Percentiles rank a stretch among this genome's conserved stretches.
Conservation (phyloP, 2,797 vertebrate genomes). For the Threskiornis aethiopicus region DNA sequence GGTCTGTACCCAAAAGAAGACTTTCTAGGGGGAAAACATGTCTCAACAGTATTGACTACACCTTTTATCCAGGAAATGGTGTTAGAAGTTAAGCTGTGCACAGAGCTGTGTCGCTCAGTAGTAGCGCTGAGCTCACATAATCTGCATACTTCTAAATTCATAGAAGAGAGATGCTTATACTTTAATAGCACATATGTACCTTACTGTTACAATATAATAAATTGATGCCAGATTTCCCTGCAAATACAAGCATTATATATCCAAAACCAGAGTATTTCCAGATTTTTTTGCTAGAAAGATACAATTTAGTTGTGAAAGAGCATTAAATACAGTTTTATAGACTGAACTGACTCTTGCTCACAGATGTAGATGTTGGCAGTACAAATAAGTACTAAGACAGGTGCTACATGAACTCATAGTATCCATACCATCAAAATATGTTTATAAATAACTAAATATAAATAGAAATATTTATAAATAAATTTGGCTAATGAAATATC, state of each 20-base stretch:
- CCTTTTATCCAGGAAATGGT: background rate
- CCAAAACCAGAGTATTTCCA: background rate
- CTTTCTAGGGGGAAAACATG: background rate
- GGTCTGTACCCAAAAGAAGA: background rate
- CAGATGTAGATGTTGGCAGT: background rate
- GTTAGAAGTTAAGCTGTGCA: background rate
- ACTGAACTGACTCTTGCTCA: background rate
- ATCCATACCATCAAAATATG: background rate
- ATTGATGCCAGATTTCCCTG: background rate
- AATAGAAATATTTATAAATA: no score
- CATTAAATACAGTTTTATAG: background rate
- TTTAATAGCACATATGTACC: rapidly evolving
- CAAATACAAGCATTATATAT: background rate
- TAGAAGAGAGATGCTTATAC: background rate
- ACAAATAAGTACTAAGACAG: background rate
- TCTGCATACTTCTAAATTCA: background rate
- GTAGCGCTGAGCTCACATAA: background rate
- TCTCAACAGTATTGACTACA: background rate
- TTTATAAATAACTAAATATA: background rate
- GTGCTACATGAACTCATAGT: background rate
- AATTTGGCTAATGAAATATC: background rate
- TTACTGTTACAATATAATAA: background rate
- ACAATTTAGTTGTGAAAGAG: background rate
- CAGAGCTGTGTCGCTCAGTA: background rate
- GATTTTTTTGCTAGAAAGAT: background rate